Conservation (phyloP, 2,113 vertebrate genomes). For the Pungitius pungitius region DNA sequence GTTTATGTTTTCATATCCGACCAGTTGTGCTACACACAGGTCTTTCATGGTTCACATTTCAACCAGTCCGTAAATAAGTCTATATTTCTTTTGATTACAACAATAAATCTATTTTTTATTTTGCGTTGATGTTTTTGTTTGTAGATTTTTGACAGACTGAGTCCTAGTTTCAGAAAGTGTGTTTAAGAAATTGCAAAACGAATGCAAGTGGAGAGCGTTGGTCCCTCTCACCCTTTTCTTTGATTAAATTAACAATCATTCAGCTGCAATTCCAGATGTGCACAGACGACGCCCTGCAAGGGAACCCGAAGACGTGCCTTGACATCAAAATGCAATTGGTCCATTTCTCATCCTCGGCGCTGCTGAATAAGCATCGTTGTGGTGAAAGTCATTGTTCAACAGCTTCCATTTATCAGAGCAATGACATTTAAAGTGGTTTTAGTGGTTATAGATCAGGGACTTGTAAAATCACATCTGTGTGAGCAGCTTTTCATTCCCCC, state of each 20-base stretch:
- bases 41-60: background rate
- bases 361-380: constrained; percentile 16
- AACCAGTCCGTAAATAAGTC: background rate
- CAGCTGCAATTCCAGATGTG: background rate
- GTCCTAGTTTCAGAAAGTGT: too few species aligned
- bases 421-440: background rate
- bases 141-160: too few species aligned
- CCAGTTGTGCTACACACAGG: background rate
- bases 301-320: constrained; percentile 4
- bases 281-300: background rate
- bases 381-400: constrained; percentile 6
- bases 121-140: too few species aligned
- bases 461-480: constrained; percentile 7
- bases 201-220: too few species aligned
- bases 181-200: too few species aligned
- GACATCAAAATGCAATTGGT: constrained; percentile 21
- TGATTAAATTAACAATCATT: background rate
- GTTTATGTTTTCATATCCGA: background rate
- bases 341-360: constrained; percentile 1
- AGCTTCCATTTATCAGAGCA: constrained; percentile 6
- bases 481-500: constrained; percentile 2
- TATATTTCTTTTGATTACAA: too few species aligned
- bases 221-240: background rate
- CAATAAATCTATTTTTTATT: too few species aligned
- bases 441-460: background rate